A percentile compares a stretch with the other conserved stretches of the same genome.
Conservation (phyloP, 2,113 vertebrate species). For the Cinclus cinclus region DNA sequence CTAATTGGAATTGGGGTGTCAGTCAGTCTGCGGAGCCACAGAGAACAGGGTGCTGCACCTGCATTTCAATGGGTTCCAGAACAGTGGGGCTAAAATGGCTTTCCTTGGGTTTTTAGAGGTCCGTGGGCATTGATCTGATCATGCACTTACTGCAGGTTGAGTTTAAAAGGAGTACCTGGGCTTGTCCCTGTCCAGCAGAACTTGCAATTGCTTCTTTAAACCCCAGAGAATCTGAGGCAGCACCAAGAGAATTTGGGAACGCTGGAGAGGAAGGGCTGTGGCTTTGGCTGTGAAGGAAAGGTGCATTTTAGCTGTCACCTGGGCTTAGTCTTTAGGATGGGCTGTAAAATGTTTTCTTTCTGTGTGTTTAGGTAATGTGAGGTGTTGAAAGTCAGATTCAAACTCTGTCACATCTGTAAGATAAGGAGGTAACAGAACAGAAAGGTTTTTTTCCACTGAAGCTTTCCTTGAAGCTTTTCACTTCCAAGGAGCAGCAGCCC, state of each 20-base stretch:
- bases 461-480: not conserved
- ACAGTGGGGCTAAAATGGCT: accelerated
- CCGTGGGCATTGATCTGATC: not conserved
- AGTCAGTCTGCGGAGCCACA: not conserved
- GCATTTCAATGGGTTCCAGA: not conserved
- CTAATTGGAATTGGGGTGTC: not conserved
- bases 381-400: not conserved
- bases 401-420: not conserved
- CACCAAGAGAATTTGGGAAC: accelerated
- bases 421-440: accelerated
- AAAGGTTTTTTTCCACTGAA: not conserved
- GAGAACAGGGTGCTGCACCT: not conserved
- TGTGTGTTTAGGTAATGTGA: not conserved
- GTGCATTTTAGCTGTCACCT: not conserved
- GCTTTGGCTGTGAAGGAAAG: not conserved
- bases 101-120: no score
- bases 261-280: not conserved
- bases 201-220: accelerated
- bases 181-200: not conserved
- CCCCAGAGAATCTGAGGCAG: not conserved
- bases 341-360: not conserved
- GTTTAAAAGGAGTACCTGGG: not conserved
- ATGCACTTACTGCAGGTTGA: not conserved
- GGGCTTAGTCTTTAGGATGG: not conserved
- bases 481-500: not conserved